Conservation (phyloP, 2,797 vertebrate species). For the Macrochelys suwanniensis region DNA sequence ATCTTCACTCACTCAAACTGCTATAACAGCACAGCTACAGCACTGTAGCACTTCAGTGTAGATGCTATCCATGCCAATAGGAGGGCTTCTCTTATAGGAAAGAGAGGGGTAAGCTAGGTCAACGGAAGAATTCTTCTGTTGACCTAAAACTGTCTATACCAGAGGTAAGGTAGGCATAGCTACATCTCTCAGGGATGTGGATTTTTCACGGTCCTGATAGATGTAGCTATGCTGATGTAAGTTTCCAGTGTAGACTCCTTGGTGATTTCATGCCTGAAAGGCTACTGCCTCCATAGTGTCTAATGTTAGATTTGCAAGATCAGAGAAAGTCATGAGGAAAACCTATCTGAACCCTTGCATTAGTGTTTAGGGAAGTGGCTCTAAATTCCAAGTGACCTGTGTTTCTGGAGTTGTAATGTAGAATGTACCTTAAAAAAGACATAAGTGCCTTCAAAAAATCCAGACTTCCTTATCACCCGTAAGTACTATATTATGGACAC, state of each 20-base stretch:
- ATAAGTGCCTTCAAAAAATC: not conserved
- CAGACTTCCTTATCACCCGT: not conserved
- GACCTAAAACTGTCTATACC: not conserved
- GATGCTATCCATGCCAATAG: not conserved
- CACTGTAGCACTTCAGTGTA: not conserved
- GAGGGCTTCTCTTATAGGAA: too few species aligned
- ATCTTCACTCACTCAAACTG: too few species aligned
- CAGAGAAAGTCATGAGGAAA: not conserved
- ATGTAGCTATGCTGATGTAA: not conserved
- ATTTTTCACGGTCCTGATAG: not conserved
- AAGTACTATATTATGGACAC: not conserved
- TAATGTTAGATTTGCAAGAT: not conserved
- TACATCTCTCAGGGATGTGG: not conserved
- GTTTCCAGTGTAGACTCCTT: not conserved
- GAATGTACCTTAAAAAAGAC: not conserved
- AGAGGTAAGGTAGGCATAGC: not conserved
- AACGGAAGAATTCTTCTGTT: not conserved
- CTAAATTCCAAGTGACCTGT: not conserved
- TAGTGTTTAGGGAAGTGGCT: not conserved
- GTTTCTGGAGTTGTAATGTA: not conserved
- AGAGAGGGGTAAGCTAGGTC: not conserved
- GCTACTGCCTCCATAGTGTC: not conserved
- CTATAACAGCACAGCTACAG: too few species aligned
- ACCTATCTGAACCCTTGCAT: not conserved
- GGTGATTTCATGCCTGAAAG: not conserved